Conservation (phyloP, 2,888 invertebrate species). For the Orthosia cruda region DNA sequence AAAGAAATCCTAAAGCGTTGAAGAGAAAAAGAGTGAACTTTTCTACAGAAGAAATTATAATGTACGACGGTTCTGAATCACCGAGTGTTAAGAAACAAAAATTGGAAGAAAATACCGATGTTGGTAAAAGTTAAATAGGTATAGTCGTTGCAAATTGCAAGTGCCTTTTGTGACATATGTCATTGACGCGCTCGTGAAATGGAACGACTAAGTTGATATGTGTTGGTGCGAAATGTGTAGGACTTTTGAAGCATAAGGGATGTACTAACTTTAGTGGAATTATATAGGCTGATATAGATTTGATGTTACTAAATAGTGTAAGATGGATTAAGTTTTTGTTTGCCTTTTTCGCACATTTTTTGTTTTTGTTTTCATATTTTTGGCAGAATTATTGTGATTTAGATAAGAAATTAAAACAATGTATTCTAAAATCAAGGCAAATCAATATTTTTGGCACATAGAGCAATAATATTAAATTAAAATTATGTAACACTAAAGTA, state of each 20-base stretch:
- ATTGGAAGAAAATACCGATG: constrained; percentile 53
- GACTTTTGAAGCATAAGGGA: constrained; percentile 14
- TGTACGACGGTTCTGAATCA: constrained; percentile 53
- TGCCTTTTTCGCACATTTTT: constrained; percentile 6
- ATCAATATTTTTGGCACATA: neutral
- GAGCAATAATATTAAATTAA: neutral
- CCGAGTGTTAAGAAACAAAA: constrained; percentile 65
- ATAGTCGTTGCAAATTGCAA: neutral
- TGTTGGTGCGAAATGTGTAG: constrained; percentile 30
- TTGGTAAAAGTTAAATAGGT: constrained; percentile 57
- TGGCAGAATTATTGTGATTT: constrained; percentile 1
- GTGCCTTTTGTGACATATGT: neutral
- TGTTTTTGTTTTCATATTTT: neutral
- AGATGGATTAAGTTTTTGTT: constrained; percentile 14
- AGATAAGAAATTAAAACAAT: neutral
- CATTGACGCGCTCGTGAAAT: neutral
- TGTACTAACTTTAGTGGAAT: neutral
- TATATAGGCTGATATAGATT: constrained; percentile 18
- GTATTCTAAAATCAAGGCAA: neutral
- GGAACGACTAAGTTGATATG: constrained; percentile 21
- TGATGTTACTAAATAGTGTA: constrained; percentile 5
- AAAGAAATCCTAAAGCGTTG: constrained; percentile 73
- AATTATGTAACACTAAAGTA: neutral
- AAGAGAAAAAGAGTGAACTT: constrained; percentile 81
- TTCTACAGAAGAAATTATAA: constrained; percentile 75